These are phyloP conservation scores for Panagrolaimus sp. DNA, from an alignment of 1,140 invertebrate genomes.

Conservation along the genomic window DNA sequence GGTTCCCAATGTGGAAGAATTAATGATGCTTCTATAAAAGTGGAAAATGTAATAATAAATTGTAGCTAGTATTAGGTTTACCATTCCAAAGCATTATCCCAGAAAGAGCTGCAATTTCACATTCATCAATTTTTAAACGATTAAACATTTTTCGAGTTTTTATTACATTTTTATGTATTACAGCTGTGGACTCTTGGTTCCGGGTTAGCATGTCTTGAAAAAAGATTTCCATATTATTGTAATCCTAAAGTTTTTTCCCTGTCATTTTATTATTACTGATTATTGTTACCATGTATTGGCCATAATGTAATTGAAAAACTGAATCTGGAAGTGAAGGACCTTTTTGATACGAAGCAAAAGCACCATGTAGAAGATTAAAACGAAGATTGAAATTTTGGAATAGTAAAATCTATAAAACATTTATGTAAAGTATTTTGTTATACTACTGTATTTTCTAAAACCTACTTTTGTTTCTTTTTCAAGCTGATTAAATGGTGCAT, in stretches of 20 bases:
- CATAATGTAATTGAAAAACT: neutral
- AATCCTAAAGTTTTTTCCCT: neutral
- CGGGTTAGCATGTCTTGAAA: neutral
- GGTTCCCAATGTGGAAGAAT: neutral
- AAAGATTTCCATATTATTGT: neutral
- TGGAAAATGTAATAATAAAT: too few species aligned
- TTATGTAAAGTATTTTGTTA: too few species aligned
- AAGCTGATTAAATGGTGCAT: neutral
- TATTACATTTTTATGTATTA: neutral
- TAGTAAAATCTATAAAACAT: neutral
- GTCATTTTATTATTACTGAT: neutral
- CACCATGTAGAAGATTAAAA: neutral
- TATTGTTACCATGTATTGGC: neutral
- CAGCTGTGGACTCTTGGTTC: neutral
- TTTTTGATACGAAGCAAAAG: neutral
- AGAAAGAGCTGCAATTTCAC: neutral
- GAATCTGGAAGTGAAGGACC: neutral
- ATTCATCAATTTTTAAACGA: neutral
- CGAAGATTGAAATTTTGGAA: conserved; percentile 2
- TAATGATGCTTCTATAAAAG: neutral
- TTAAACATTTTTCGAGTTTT: neutral
- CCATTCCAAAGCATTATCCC: conserved; percentile 3
- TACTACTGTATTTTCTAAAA: neutral
- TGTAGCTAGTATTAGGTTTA: too few species aligned
- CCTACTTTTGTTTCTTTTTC: conserved; percentile 1